Percentiles rank a stretch among this genome's conserved stretches.
phyloP scores from a whole-genome alignment of 2,113 vertebrate species.

The Beaufortia kweichowensis region DNA sequence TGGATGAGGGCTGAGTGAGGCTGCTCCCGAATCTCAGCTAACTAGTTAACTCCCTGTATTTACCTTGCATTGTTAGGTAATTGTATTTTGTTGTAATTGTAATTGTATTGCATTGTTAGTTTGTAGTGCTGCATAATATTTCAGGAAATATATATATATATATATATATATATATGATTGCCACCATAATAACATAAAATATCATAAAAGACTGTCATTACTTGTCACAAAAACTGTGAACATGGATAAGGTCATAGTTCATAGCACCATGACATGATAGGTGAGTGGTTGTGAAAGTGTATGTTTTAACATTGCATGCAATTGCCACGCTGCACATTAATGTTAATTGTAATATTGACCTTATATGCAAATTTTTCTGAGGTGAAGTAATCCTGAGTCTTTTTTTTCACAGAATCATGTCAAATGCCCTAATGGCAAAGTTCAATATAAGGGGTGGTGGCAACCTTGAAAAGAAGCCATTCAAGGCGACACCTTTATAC shows the following conservation, averaged over 20 bases:
- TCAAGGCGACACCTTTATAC: neutral
- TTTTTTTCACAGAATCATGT: neutral
- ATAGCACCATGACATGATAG: neutral
- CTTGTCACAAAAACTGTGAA: neutral
- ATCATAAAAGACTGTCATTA: neutral
- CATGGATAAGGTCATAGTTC: neutral
- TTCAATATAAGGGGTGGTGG: neutral
- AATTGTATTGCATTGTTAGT: too few relatives aligned
- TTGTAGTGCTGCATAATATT: neutral
- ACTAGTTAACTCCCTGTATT: too few relatives aligned
- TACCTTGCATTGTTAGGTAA: neutral
- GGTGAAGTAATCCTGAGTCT: neutral
- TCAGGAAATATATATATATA: too few relatives aligned
- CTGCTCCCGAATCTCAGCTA: too few relatives aligned
- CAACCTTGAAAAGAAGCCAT: neutral
- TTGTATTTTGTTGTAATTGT: too few relatives aligned
- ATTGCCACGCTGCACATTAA: neutral
- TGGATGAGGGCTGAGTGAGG: too few relatives aligned
- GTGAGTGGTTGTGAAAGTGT: neutral
- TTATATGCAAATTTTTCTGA: neutral
- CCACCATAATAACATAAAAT: too few relatives aligned
- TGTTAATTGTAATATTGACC: neutral
- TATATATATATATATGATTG: too few relatives aligned
- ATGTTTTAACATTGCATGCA: neutral
- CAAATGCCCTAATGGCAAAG: neutral